phyloP scores from a whole-genome alignment of 1,140 invertebrate genomes.

The Liolophura sinensis region DNA sequence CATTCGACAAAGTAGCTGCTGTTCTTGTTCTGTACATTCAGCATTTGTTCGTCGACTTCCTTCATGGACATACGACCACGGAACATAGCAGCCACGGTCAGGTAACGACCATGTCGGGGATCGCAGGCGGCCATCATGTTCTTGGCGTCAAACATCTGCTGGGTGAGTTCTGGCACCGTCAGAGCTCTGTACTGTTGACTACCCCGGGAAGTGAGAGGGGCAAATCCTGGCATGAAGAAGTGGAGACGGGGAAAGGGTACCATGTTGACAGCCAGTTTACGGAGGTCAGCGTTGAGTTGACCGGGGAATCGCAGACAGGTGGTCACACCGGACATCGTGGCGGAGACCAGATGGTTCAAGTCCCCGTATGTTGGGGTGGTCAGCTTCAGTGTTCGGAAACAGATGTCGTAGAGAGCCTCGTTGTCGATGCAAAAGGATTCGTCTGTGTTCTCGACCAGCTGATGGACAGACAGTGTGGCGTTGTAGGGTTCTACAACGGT shows the following conservation, averaged over 20 bases:
- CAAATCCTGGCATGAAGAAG: slow-evolving; percentile 79
- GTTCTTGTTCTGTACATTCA: slow-evolving; percentile 86
- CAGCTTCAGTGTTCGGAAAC: slow-evolving; percentile 86
- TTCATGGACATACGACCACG: slow-evolving; percentile 93
- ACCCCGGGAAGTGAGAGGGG: slow-evolving; percentile 66
- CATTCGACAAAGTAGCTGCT: slow-evolving; percentile 72
- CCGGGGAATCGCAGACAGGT: slow-evolving; percentile 79
- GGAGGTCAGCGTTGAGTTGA: slow-evolving; percentile 80
- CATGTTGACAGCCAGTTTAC: slow-evolving; percentile 83
- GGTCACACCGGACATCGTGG: slow-evolving; percentile 75
- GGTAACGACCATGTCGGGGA: slow-evolving; percentile 83
- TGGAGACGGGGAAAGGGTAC: slow-evolving; percentile 69
- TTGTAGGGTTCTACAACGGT: slow-evolving; percentile 67
- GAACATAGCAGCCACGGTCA: slow-evolving; percentile 91
- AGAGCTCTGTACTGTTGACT: slow-evolving; percentile 60
- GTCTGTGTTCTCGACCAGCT: slow-evolving; percentile 76
- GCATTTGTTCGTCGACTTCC: slow-evolving; percentile 70
- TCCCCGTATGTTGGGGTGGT: slow-evolving; percentile 68
- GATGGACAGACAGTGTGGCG: slow-evolving; percentile 72
- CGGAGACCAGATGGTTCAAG: slow-evolving; percentile 64
- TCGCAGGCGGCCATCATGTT: slow-evolving; percentile 92
- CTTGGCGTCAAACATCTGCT: slow-evolving; percentile 68
- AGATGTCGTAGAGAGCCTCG: slow-evolving; percentile 91
- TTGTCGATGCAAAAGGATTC: slow-evolving; percentile 68
- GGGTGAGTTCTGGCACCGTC: slow-evolving; percentile 62